A percentile compares a stretch with the other conserved stretches of the same genome.
Conservation (phyloP, 2,113 vertebrate genomes). For the Zapus hudsonius region DNA sequence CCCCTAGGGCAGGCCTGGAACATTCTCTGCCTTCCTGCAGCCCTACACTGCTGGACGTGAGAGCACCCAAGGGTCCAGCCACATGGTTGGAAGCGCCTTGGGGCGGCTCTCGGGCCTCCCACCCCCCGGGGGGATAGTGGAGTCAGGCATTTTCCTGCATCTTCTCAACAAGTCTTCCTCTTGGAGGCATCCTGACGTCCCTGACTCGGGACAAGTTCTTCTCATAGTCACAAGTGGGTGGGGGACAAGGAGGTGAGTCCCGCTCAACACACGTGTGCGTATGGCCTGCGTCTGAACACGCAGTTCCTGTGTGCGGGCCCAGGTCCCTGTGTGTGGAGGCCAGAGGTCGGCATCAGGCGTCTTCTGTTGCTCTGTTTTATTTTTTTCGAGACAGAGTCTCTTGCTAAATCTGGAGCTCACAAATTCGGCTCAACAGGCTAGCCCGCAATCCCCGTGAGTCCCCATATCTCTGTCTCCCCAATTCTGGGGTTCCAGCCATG, state of each 20-base stretch:
- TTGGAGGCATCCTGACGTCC: not conserved
- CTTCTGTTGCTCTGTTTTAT: too few relatives aligned
- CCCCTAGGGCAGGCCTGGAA: accelerated
- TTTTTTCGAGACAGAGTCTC: too few relatives aligned
- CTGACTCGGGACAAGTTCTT: not conserved
- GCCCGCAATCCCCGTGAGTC: too few relatives aligned
- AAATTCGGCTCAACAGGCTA: too few relatives aligned
- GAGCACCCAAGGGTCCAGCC: not conserved
- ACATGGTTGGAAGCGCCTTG: not conserved
- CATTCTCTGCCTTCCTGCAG: not conserved
- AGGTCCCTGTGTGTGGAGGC: too few relatives aligned
- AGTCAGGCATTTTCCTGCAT: not conserved
- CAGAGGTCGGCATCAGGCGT: too few relatives aligned
- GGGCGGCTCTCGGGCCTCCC: not conserved
- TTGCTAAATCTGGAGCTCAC: too few relatives aligned
- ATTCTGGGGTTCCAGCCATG: too few relatives aligned
- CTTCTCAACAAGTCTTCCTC: accelerated
- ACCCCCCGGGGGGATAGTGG: accelerated
- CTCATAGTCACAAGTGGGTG: not conserved
- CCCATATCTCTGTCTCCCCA: too few relatives aligned
- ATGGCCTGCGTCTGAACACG: too few relatives aligned
- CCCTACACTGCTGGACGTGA: not conserved
- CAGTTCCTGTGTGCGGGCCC: too few relatives aligned
- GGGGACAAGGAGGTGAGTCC: not conserved
- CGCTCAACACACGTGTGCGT: too few relatives aligned